Conservation (phyloP, 2,113 vertebrate genomes). For the Dendrocopos noguchii region DNA sequence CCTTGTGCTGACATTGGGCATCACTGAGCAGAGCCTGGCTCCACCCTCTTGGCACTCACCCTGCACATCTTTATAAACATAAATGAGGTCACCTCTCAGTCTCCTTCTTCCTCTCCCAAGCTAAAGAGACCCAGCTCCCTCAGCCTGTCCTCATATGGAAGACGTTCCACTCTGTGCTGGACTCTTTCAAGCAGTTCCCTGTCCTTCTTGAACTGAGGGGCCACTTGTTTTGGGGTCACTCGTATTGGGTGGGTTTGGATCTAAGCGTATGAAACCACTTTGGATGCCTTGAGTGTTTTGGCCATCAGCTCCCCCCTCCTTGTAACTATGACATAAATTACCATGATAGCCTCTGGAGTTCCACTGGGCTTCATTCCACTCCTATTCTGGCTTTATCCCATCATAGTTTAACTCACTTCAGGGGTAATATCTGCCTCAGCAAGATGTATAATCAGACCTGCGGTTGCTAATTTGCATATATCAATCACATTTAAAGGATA, state of each 20-base stretch:
- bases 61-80: no score
- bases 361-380: neutral
- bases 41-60: no score
- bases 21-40: no score
- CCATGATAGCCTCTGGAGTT: neutral
- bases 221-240: neutral
- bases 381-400: neutral
- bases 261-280: neutral
- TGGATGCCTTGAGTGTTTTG: neutral
- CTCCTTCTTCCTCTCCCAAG: no score
- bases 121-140: no score
- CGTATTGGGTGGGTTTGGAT: neutral
- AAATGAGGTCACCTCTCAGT: no score
- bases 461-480: neutral
- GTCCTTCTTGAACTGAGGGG: no score
- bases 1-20: no score
- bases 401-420: neutral
- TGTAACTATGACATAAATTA: neutral
- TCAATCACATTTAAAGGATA: neutral
- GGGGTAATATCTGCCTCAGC: neutral
- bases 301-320: neutral
- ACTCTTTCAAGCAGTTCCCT: no score
- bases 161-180: no score
- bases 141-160: no score
- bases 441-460: neutral